A percentile compares a stretch with the other conserved stretches of the same genome.
These are phyloP conservation scores for Piprites chloris DNA, from an alignment of 2,113 vertebrate species.

Conservation along the genomic window DNA sequence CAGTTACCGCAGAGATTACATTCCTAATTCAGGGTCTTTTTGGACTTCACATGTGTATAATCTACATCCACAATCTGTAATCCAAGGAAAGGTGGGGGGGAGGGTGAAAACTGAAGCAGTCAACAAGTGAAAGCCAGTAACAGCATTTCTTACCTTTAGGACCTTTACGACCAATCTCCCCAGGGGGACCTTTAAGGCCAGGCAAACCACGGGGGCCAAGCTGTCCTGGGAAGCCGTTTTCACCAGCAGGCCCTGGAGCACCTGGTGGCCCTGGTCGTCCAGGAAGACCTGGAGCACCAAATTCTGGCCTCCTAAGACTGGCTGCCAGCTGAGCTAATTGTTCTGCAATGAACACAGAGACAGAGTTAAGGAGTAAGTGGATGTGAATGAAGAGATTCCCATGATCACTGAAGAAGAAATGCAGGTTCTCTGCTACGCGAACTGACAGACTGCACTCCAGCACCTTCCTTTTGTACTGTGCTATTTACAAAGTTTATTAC, in stretches of 20 bases:
- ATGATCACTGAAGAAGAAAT: background rate
- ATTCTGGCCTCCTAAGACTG: constrained; percentile 91
- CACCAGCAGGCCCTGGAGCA: constrained; percentile 82
- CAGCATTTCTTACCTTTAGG: constrained; percentile 84
- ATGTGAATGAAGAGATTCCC: background rate
- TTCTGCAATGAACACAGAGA: constrained; percentile 74
- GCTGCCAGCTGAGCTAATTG: constrained; percentile 93
- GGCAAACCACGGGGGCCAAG: constrained; percentile 89
- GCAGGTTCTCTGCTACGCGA: background rate
- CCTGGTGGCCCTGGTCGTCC: constrained; percentile 90
- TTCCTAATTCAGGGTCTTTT: background rate
- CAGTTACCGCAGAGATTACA: background rate
- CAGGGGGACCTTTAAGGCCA: constrained; percentile 92
- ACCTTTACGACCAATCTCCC: constrained; percentile 84
- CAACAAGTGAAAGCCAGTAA: background rate
- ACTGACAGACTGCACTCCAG: too few species aligned
- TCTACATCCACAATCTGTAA: background rate
- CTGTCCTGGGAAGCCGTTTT: constrained; percentile 93
- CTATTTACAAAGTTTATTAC: background rate
- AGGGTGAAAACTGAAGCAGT: background rate
- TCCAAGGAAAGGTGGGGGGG: background rate
- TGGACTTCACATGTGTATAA: background rate
- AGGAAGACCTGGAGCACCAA: constrained; percentile 87
- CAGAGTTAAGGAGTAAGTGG: background rate
- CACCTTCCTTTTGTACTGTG: background rate